Percentiles rank a stretch among this genome's conserved stretches.
phyloP scores from a whole-genome alignment of 2,888 invertebrate genomes.

The Scrobipalpa atriplicella region DNA sequence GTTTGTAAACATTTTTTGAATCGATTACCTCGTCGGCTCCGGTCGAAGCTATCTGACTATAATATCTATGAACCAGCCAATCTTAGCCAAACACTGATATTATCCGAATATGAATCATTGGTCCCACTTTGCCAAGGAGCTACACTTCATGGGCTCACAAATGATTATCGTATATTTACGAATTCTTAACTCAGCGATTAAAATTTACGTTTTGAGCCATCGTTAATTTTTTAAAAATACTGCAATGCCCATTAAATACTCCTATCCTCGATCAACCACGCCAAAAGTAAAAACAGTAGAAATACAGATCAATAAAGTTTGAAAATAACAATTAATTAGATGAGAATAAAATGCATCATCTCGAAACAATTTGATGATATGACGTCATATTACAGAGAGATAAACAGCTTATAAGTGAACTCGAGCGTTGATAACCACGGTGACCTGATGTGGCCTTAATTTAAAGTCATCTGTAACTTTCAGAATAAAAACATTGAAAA shows the following conservation, averaged over 20 bases:
- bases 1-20: neutral
- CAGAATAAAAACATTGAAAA: too few relatives aligned
- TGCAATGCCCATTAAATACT: slow-evolving; percentile 35
- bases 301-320: slow-evolving; percentile 39
- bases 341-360: slow-evolving; percentile 30
- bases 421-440: neutral
- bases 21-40: neutral
- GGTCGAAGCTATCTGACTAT: neutral
- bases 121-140: slow-evolving; percentile 71
- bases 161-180: neutral
- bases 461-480: too few relatives aligned
- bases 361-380: slow-evolving; percentile 37
- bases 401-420: slow-evolving; percentile 30
- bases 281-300: slow-evolving; percentile 48
- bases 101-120: slow-evolving; percentile 59
- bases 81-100: slow-evolving; percentile 29
- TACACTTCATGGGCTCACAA: slow-evolving; percentile 38
- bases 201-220: slow-evolving; percentile 10
- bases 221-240: slow-evolving; percentile 20
- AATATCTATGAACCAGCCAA: slow-evolving; percentile 24
- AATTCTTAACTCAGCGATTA: neutral
- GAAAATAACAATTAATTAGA: slow-evolving; percentile 45
- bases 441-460: too few relatives aligned
- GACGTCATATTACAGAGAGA: slow-evolving; percentile 37
- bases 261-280: slow-evolving; percentile 45